These are phyloP conservation scores for Drosophila ogumai DNA, from an alignment of 1,140 invertebrate species.

Conservation along the genomic window DNA sequence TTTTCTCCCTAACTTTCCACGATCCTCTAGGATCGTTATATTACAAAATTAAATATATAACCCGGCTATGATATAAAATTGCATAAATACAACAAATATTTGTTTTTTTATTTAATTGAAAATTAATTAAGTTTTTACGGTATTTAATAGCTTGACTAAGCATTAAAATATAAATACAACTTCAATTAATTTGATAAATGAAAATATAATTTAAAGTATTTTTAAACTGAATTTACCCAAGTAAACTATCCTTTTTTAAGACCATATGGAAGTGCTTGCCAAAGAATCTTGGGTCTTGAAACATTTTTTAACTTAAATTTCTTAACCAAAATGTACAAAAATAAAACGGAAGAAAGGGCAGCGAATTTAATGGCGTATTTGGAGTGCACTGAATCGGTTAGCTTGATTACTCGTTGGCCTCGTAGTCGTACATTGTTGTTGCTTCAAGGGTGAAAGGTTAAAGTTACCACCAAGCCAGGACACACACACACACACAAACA, in stretches of 20 bases:
- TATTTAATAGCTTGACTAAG: too few relatives aligned
- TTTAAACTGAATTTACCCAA: neutral
- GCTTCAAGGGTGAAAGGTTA: constrained; percentile 64
- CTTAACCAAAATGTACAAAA: neutral
- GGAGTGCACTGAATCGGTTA: constrained; percentile 73
- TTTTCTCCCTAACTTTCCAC: neutral
- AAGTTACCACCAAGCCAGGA: constrained; percentile 23
- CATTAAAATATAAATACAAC: neutral
- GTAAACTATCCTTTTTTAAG: neutral
- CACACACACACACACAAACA: neutral
- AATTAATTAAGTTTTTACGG: neutral
- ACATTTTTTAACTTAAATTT: neutral
- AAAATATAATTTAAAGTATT: neutral
- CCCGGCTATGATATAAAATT: constrained; percentile 27
- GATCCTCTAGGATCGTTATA: neutral
- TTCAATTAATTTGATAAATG: neutral
- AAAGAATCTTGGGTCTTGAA: neutral
- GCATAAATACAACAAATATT: neutral
- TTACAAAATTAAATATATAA: constrained; percentile 2
- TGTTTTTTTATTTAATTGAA: too few relatives aligned
- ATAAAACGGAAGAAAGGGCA: neutral
- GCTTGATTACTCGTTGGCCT: constrained; percentile 64
- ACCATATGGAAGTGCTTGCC: neutral
- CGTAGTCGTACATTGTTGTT: constrained; percentile 48
- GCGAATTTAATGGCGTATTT: constrained; percentile 45